Conservation (phyloP, 2,888 invertebrate species). For the Leptura quadrifasciata region DNA sequence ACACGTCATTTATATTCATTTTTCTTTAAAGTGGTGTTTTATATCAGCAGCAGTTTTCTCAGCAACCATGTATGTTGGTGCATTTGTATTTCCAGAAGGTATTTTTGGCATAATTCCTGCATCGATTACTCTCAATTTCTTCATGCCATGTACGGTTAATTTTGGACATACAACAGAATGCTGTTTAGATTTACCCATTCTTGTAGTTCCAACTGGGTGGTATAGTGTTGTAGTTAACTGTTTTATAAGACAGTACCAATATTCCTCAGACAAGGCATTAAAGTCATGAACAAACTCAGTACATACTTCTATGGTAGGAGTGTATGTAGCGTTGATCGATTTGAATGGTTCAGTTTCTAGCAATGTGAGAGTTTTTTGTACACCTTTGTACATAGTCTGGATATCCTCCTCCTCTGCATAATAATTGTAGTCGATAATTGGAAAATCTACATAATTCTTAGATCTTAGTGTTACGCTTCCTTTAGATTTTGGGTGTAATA, state of each 20-base stretch:
- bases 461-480: slow-evolving; percentile 61
- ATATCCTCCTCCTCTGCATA: slow-evolving; percentile 29
- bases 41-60: slow-evolving; percentile 51
- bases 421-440: slow-evolving; percentile 60
- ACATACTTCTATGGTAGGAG: slow-evolving; percentile 4
- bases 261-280: slow-evolving; percentile 77
- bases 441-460: slow-evolving; percentile 60
- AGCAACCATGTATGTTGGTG: slow-evolving; percentile 48
- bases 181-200: slow-evolving; percentile 51
- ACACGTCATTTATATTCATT: too few relatives aligned
- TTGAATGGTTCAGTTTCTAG: slow-evolving; percentile 68
- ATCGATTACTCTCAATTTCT: slow-evolving; percentile 78
- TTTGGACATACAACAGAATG: slow-evolving; percentile 75
- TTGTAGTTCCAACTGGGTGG: slow-evolving; percentile 55
- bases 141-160: slow-evolving; percentile 77
- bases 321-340: slow-evolving; percentile 31
- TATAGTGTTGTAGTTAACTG: slow-evolving; percentile 58
- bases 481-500: slow-evolving; percentile 61
- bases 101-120: slow-evolving; percentile 78
- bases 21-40: slow-evolving; percentile 30
- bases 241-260: slow-evolving; percentile 80
- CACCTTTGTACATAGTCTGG: slow-evolving; percentile 10
- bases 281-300: slow-evolving; percentile 72
- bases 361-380: not conserved
- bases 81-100: slow-evolving; percentile 48